A percentile compares a stretch with the other conserved stretches of the same genome.
Conservation (phyloP, 2,797 vertebrate species). For the Euthynnus affinis region DNA sequence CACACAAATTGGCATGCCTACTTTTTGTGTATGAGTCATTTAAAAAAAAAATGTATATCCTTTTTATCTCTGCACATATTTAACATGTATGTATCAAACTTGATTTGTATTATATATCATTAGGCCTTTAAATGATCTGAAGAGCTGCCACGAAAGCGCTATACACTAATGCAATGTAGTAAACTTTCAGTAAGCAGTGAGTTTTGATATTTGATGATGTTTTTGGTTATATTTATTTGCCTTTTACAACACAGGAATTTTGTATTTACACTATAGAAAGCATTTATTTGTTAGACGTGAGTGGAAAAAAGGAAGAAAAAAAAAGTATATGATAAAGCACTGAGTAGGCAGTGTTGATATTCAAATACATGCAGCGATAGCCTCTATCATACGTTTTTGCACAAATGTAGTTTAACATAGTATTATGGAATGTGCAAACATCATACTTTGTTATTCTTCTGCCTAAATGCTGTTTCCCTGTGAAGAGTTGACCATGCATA, state of each 20-base stretch:
- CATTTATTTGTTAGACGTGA: constrained; percentile 34
- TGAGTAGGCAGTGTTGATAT: constrained; percentile 21
- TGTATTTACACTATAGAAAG: constrained; percentile 42
- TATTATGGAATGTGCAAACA: constrained; percentile 55
- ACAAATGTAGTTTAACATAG: constrained; percentile 47
- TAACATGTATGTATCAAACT: constrained; percentile 57
- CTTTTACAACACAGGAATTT: constrained; percentile 49
- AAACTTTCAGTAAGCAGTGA: constrained; percentile 39
- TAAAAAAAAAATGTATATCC: constrained; percentile 55
- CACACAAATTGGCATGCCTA: constrained; percentile 48
- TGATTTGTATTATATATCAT: constrained; percentile 41
- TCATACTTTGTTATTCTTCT: constrained; percentile 62
- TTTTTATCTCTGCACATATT: constrained; percentile 57
- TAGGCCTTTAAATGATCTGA: constrained; percentile 30
- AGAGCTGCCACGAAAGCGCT: constrained; percentile 19
- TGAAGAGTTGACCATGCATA: constrained; percentile 65
- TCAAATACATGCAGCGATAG: constrained; percentile 24
- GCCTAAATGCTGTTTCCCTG: constrained; percentile 49
- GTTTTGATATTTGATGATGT: constrained; percentile 35
- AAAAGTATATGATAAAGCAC: constrained; percentile 22
- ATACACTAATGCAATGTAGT: constrained; percentile 30
- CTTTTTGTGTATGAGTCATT: constrained; percentile 49
- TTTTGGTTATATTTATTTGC: constrained; percentile 75
- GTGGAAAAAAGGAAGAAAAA: constrained; percentile 18
- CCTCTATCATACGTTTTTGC: constrained; percentile 47